These are phyloP conservation scores for Ectemnius cavifrons DNA, from an alignment of 2,888 invertebrate species.

Conservation along the genomic window DNA sequence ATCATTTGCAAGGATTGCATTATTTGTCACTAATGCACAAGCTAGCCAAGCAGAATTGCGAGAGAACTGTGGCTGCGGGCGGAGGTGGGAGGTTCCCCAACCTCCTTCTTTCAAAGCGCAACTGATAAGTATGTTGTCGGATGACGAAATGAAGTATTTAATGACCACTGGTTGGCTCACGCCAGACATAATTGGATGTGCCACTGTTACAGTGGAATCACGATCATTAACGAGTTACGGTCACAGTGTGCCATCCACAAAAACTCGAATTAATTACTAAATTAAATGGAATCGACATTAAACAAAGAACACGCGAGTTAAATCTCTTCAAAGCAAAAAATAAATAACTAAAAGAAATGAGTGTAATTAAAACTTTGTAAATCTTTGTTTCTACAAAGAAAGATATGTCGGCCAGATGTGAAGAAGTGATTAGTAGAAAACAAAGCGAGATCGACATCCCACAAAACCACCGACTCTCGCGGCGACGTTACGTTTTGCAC, in stretches of 20 bases:
- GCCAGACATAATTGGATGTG: constrained; percentile 40
- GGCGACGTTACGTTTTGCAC: too few relatives aligned
- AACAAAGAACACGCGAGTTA: too few relatives aligned
- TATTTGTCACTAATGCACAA: not conserved
- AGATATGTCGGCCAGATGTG: too few relatives aligned
- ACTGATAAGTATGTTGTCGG: constrained; percentile 29
- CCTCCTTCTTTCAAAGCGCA: constrained; percentile 41
- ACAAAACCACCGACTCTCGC: not conserved
- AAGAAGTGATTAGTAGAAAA: too few relatives aligned
- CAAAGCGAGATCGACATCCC: too few relatives aligned
- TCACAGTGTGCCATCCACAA: not conserved
- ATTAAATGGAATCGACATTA: too few relatives aligned
- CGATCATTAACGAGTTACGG: constrained; percentile 12
- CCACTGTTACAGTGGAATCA: constrained; percentile 29
- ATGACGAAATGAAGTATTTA: constrained; percentile 44
- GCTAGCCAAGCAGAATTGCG: too few relatives aligned
- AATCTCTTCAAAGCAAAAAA: too few relatives aligned
- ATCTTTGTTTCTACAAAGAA: too few relatives aligned
- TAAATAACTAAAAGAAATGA: too few relatives aligned
- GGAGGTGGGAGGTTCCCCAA: constrained; percentile 2
- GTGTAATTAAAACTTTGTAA: too few relatives aligned
- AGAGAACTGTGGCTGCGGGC: too few relatives aligned
- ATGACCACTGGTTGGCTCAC: constrained; percentile 25
- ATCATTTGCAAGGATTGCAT: not conserved
- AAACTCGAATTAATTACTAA: constrained; percentile 13